phyloP scores from a whole-genome alignment of 2,797 vertebrate species.

The Megalops cyprinoides region DNA sequence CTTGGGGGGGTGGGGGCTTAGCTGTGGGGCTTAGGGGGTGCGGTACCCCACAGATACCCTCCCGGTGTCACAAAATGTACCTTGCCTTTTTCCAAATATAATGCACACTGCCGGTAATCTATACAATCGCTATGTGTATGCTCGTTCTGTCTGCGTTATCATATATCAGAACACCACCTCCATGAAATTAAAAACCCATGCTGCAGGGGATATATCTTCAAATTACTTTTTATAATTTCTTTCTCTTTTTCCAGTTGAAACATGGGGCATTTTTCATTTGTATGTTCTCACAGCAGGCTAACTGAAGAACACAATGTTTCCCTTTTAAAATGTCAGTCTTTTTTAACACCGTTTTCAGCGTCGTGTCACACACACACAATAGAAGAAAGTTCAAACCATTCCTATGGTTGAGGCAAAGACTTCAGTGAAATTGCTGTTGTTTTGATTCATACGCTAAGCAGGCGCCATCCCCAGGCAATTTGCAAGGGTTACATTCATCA shows the following conservation, averaged over 20 bases:
- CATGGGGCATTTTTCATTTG: constrained; percentile 4
- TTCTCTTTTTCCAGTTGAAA: background rate
- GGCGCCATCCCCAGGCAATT: no score
- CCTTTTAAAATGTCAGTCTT: background rate
- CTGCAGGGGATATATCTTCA: background rate
- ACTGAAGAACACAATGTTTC: background rate
- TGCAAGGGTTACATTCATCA: no score
- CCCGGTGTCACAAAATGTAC: constrained; percentile 19
- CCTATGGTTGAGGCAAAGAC: background rate
- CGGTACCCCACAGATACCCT: constrained; percentile 34
- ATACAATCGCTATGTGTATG: constrained; percentile 28
- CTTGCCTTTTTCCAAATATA: constrained; percentile 7
- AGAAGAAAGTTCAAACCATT: background rate
- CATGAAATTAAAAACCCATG: constrained; percentile 23
- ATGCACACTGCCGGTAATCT: constrained; percentile 21
- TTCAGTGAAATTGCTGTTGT: background rate
- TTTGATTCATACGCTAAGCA: background rate
- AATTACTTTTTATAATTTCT: constrained; percentile 10
- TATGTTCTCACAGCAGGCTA: background rate
- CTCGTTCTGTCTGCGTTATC: constrained; percentile 9
- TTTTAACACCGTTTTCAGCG: background rate
- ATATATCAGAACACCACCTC: constrained; percentile 20
- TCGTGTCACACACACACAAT: background rate
- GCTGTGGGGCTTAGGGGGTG: constrained; percentile 34
- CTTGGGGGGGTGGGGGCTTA: constrained; percentile 45